Evolutionary conservation across 2,113 vertebrate species (phyloP).

Genomic region (Corythaixoides concolor): DNA sequence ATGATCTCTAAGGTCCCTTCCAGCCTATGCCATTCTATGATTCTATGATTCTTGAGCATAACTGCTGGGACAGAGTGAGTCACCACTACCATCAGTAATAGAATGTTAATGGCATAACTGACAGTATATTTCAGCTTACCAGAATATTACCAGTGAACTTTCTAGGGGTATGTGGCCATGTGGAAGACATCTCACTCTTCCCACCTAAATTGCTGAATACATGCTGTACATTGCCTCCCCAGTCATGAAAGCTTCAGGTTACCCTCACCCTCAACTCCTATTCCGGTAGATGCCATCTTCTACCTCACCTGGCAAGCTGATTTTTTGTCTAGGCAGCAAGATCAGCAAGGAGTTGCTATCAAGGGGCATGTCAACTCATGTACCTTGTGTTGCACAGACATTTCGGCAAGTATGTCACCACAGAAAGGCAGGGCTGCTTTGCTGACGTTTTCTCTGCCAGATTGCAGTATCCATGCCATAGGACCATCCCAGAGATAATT

Average conservation of each 20-base stretch:
- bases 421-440: fast-evolving
- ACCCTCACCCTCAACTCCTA: neutral
- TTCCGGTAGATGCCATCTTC: neutral
- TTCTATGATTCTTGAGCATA: neutral
- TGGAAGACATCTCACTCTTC: neutral
- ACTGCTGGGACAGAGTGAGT: neutral
- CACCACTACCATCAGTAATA: neutral
- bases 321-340: neutral
- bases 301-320: neutral
- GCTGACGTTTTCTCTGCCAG: neutral
- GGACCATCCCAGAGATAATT: neutral
- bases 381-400: neutral
- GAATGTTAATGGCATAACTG: neutral
- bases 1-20: too few relatives aligned
- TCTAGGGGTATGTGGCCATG: too few relatives aligned
- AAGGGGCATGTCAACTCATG: neutral
- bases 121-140: neutral
- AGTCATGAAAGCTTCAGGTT: neutral
- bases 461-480: neutral
- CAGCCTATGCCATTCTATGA: too few relatives aligned
- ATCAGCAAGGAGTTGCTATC: neutral
- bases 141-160: neutral
- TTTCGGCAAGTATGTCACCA: neutral
- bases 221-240: neutral
- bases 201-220: neutral